Conservation (phyloP, 2,113 vertebrate species). For the Lucifuga dentata region DNA sequence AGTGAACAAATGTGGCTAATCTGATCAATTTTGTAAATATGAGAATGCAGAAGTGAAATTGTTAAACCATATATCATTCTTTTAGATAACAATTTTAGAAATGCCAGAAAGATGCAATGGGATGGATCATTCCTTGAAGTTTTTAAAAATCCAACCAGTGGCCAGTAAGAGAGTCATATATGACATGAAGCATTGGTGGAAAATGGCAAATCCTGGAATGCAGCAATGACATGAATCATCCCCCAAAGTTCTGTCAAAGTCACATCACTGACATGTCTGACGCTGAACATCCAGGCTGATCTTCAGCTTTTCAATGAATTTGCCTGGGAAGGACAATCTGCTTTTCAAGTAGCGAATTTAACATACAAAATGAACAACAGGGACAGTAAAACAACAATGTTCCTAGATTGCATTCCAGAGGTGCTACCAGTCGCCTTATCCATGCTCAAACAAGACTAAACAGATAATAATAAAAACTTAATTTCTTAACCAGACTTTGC, state of each 20-base stretch:
- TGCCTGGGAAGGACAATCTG: neutral
- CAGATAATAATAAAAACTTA: constrained; percentile 15
- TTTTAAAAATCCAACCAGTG: neutral
- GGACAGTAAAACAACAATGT: neutral
- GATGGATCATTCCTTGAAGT: neutral
- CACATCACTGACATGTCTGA: too few relatives aligned
- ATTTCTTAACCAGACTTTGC: constrained; percentile 26
- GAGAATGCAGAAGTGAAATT: neutral
- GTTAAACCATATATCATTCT: neutral
- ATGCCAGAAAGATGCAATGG: neutral
- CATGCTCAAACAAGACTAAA: neutral
- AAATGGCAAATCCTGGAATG: too few relatives aligned
- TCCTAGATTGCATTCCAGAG: neutral
- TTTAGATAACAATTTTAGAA: neutral
- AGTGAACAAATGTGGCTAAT: neutral
- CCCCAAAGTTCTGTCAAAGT: too few relatives aligned
- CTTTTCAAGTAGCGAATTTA: neutral
- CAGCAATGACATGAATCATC: too few relatives aligned
- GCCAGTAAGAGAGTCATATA: neutral
- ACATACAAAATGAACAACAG: neutral
- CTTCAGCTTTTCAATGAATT: neutral
- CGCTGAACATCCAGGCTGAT: too few relatives aligned
- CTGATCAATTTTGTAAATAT: neutral
- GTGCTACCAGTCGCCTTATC: constrained; percentile 15
- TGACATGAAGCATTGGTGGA: neutral